phyloP scores from a whole-genome alignment of 2,797 vertebrate genomes.

The Steatocranus sp. region DNA sequence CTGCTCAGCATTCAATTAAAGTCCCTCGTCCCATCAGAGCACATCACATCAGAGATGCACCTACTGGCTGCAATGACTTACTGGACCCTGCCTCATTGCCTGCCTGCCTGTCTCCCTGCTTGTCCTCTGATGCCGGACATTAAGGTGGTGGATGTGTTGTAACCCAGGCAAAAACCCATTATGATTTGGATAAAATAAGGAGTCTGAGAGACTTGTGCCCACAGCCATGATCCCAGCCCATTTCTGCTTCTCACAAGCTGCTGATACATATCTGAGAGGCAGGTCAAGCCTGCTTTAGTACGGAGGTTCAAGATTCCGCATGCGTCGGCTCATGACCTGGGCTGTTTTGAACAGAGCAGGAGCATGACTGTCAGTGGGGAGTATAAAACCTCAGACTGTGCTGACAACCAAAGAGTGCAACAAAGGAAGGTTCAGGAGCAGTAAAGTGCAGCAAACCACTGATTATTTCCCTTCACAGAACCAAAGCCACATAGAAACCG shows the following conservation, averaged over 20 bases:
- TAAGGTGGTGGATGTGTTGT: background rate
- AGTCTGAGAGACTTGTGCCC: background rate
- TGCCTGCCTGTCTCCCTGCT: background rate
- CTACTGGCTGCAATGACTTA: slow-evolving; percentile 42
- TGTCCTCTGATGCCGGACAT: background rate
- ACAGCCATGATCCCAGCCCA: slow-evolving; percentile 3
- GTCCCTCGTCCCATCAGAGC: slow-evolving; percentile 64
- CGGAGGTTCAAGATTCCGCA: slow-evolving; percentile 72
- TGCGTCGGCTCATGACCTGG: slow-evolving; percentile 49
- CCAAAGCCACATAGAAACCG: background rate
- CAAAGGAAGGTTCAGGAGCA: background rate
- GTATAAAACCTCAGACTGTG: slow-evolving; percentile 64
- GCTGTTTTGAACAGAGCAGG: background rate
- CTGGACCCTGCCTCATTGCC: background rate
- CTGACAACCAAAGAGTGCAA: background rate
- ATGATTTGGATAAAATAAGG: background rate
- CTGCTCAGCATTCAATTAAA: slow-evolving; percentile 67
- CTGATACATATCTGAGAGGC: slow-evolving; percentile 69
- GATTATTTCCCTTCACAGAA: background rate
- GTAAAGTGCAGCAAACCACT: background rate
- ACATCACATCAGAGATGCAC: slow-evolving; percentile 67
- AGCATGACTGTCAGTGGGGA: background rate
- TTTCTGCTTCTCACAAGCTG: slow-evolving; percentile 54
- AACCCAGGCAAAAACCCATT: background rate
- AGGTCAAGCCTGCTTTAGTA: slow-evolving; percentile 51